These are phyloP conservation scores for Corydoras sp. DNA, from an alignment of 2,113 vertebrate genomes.

Conservation along the genomic window DNA sequence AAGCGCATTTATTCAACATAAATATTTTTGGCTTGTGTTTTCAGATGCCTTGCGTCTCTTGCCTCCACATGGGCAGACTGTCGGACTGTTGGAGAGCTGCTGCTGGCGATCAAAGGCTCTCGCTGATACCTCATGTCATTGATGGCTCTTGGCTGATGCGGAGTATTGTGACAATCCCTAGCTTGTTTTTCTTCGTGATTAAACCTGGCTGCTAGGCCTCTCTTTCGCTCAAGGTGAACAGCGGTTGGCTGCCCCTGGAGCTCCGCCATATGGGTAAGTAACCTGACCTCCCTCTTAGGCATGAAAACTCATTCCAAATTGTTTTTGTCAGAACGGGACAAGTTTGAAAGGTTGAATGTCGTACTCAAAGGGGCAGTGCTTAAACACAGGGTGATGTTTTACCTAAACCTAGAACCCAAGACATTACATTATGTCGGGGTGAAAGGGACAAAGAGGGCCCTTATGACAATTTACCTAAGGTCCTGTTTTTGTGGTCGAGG, in stretches of 20 bases:
- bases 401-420: not conserved
- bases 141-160: slow-evolving; percentile 55
- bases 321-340: slow-evolving; percentile 42
- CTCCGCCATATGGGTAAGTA: slow-evolving; percentile 46
- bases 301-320: slow-evolving; percentile 46
- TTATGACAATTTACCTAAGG: not conserved
- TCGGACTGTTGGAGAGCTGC: slow-evolving; percentile 58
- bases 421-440: not conserved
- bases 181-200: slow-evolving; percentile 51
- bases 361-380: slow-evolving; percentile 15
- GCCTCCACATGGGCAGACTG: slow-evolving; percentile 53
- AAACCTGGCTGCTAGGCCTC: slow-evolving; percentile 38
- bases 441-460: too few species aligned
- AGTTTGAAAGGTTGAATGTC: slow-evolving; percentile 28
- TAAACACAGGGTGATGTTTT: slow-evolving; percentile 10
- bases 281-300: slow-evolving; percentile 28
- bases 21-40: slow-evolving; percentile 56
- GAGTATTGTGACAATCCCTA: slow-evolving; percentile 60
- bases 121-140: slow-evolving; percentile 56
- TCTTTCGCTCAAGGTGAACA: slow-evolving; percentile 50
- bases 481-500: not conserved
- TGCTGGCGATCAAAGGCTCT: slow-evolving; percentile 63
- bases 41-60: slow-evolving; percentile 51
- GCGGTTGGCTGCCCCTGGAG: slow-evolving; percentile 43
- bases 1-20: slow-evolving; percentile 53